A percentile compares a stretch with the other conserved stretches of the same genome.
Conservation (phyloP, 2,797 vertebrate species). For the Paramormyrops hopkinsi region DNA sequence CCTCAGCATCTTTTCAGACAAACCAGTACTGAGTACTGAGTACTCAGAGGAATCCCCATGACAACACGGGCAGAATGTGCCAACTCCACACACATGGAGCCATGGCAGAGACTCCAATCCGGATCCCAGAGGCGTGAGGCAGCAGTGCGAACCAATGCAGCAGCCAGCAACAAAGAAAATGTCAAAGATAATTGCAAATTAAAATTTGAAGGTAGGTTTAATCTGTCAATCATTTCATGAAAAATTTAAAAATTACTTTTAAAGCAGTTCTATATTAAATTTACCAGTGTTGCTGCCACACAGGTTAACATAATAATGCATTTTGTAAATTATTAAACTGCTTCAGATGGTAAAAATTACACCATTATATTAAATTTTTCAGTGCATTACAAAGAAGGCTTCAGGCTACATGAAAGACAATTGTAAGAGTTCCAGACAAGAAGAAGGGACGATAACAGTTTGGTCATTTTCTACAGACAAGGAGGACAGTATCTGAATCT, state of each 20-base stretch:
- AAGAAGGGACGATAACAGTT: not conserved
- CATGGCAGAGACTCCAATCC: not conserved
- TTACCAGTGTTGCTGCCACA: not conserved
- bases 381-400: not conserved
- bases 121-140: not conserved
- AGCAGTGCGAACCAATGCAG: not conserved
- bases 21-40: not conserved
- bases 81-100: not conserved
- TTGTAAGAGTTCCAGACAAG: not conserved
- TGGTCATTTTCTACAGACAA: not conserved
- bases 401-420: not conserved
- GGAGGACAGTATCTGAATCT: not conserved
- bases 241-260: not conserved
- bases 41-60: not conserved
- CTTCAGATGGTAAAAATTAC: not conserved
- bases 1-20: not conserved
- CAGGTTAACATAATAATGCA: not conserved
- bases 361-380: not conserved
- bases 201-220: not conserved
- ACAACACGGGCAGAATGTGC: not conserved
- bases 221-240: not conserved
- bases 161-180: constrained; percentile 1
- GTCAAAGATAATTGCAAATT: constrained; percentile 7
- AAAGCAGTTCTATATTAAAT: not conserved
- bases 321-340: constrained; percentile 3